Conservation (phyloP, 92 coral and sea anemone genomes). For the Palythoa heliodiscus region DNA sequence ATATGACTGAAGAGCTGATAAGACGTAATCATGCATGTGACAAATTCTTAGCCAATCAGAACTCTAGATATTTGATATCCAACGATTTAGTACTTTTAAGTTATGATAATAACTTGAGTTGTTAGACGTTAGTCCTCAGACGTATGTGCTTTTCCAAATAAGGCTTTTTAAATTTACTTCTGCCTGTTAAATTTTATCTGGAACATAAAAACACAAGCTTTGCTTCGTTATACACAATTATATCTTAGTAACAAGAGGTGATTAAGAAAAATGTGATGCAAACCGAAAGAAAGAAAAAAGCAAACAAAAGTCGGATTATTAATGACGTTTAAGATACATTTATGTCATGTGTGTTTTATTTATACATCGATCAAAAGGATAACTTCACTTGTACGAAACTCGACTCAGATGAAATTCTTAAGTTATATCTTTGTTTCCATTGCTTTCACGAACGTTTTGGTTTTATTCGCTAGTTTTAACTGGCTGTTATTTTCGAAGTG, state of each 20-base stretch:
- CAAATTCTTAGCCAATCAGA: too few relatives aligned
- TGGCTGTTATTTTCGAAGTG: background rate
- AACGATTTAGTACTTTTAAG: too few relatives aligned
- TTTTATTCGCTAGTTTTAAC: background rate
- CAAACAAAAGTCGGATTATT: background rate
- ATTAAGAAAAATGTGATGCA: background rate
- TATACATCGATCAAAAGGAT: background rate
- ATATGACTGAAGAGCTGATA: too few relatives aligned
- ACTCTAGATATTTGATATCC: too few relatives aligned
- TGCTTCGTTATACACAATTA: background rate
- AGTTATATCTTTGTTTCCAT: background rate
- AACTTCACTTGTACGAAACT: background rate
- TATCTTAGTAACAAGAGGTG: constrained; percentile 5
- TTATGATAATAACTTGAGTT: too few relatives aligned
- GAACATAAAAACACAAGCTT: background rate
- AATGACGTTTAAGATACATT: background rate
- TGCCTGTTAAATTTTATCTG: background rate
- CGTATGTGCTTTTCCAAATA: too few relatives aligned
- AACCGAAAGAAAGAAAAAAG: background rate
- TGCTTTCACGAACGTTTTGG: background rate
- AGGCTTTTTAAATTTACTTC: background rate
- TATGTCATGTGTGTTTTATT: background rate
- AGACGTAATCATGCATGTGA: too few relatives aligned
- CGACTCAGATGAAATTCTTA: constrained; percentile 4
- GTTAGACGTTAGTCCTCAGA: too few relatives aligned